These are phyloP conservation scores for Trachemys scripta DNA, from an alignment of 2,113 vertebrate species.

Conservation along the genomic window DNA sequence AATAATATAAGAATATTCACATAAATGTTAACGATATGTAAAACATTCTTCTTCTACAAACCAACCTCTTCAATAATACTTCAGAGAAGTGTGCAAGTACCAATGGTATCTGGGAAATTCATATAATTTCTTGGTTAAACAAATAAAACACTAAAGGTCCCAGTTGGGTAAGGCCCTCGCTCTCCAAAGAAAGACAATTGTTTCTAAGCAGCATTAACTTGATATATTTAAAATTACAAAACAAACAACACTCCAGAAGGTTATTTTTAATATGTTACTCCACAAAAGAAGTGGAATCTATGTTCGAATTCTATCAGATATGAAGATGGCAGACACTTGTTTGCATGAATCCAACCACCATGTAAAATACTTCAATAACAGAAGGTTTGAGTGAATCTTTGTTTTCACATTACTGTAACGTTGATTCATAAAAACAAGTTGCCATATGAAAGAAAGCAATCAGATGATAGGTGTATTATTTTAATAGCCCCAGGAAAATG, in stretches of 20 bases:
- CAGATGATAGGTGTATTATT: not conserved
- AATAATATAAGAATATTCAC: constrained; percentile 82
- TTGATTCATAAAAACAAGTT: constrained; percentile 30
- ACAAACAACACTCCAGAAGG: constrained; percentile 51
- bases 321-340: constrained; percentile 56
- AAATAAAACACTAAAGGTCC: constrained; percentile 69
- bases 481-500: constrained; percentile 2
- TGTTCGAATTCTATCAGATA: constrained; percentile 48
- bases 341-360: constrained; percentile 40
- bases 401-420: constrained; percentile 32
- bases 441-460: not conserved
- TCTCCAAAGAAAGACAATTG: constrained; percentile 55
- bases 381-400: constrained; percentile 35
- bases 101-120: constrained; percentile 70
- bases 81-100: constrained; percentile 71
- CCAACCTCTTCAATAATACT: constrained; percentile 67
- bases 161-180: constrained; percentile 69
- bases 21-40: constrained; percentile 77
- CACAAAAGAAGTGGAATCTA: not conserved
- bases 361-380: constrained; percentile 41
- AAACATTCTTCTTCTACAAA: constrained; percentile 76
- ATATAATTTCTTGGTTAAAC: constrained; percentile 62
- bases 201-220: constrained; percentile 65
- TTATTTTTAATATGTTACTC: constrained; percentile 41
- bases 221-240: constrained; percentile 48